These are phyloP conservation scores for Spinibarbus caldwelli DNA, from an alignment of 2,797 vertebrate species.

Conservation along the genomic window DNA sequence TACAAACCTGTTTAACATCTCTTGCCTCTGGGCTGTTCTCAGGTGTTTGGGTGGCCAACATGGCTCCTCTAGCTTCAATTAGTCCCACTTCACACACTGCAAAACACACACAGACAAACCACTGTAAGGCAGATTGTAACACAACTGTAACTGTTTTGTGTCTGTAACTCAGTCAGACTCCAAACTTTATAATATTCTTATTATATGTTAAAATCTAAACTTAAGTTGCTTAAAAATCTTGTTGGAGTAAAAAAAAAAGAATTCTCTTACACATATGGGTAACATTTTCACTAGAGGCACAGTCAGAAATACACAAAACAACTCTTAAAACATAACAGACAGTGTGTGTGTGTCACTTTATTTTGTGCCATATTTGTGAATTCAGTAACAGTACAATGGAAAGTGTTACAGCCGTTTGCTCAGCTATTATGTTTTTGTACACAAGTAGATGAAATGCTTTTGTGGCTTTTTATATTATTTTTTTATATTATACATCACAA, in stretches of 20 bases:
- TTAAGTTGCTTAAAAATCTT: too few species aligned
- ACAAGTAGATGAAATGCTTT: neutral
- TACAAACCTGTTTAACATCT: slow-evolving; percentile 85
- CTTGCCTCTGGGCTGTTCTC: slow-evolving; percentile 78
- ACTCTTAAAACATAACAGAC: too few species aligned
- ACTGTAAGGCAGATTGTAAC: neutral
- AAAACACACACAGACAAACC: slow-evolving; percentile 52
- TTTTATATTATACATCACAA: neutral
- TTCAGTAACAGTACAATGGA: neutral
- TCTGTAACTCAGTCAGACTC: too few species aligned
- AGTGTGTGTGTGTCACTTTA: too few species aligned
- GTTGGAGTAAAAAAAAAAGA: neutral
- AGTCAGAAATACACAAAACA: too few species aligned
- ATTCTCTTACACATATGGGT: too few species aligned
- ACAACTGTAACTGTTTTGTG: neutral
- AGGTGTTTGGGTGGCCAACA: slow-evolving; percentile 85
- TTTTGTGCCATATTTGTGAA: neutral
- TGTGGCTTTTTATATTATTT: too few species aligned
- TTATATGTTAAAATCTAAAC: neutral
- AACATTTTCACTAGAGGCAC: too few species aligned
- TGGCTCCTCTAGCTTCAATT: slow-evolving; percentile 73
- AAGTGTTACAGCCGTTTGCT: neutral
- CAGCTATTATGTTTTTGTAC: neutral
- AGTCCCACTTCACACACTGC: slow-evolving; percentile 78
- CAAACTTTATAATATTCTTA: neutral